Base-by-base conservation (phyloP, 2,888 invertebrate species). In the Mongoloraphidia duomilia region DNA sequence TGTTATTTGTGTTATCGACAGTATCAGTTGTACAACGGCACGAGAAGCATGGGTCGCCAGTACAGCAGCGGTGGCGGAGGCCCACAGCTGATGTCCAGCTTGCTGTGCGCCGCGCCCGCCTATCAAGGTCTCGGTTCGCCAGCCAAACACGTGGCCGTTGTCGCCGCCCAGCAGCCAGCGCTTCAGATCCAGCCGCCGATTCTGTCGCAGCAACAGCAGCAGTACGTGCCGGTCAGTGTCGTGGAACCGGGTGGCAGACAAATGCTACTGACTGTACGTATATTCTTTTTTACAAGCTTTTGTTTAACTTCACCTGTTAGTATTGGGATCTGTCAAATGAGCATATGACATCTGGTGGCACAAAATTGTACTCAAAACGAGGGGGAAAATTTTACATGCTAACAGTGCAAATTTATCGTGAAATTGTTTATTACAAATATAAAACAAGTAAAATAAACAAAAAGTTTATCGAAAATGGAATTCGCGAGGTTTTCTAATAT, bases 211-310 rank as follows among this genome's bases (percentile, higher is more conserved):
- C 72, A 77, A 36, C 86, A 87, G 61, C 91, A 91, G 67, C 91
- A 92, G 66, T 92, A 93, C 67, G 91, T 81, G 57, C 92, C 94
- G 35, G 93, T 94, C 47, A 93, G 93, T 45, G 90, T 94, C 74
- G 89, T 94, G 44, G 89, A 89, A 60, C 90, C 88, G 56, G 80
- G 80, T 54, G 85, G 84, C 26, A 75, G 85, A 56, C 83, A 84
- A 63, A 87, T 87, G 82, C 67, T 88, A 52, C 69, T 86, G 38
- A 82, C 84, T 42, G 79, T 79, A 68, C 67, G 72, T 64, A 39
- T 9, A n/a, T 12, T 41, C 13, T 42, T 47, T 11, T 47, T 40
- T n/a, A 9, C 26, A n/a, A n/a, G n/a, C n/a, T n/a, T n/a, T n/a
- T n/a, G n/a, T n/a, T n/a, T n/a, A n/a, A n/a, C n/a, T n/a, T n/a